Percentiles rank a stretch among this genome's conserved stretches.
Evolutionary conservation across 2,113 vertebrate species (phyloP).

Genomic region (Elgaria multicarinata): DNA sequence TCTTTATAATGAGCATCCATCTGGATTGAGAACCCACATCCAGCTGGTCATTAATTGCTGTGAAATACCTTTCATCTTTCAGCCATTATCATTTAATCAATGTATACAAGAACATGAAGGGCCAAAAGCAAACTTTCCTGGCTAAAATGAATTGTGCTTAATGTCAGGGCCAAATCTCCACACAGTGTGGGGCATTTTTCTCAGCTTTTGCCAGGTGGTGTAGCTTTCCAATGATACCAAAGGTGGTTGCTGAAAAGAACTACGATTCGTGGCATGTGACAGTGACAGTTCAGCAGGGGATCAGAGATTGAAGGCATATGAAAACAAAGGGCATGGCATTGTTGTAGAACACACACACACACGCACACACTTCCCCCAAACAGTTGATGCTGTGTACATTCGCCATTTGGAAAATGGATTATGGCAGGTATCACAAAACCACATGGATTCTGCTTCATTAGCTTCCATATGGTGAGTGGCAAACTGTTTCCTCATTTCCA

Average conservation of each 20-base stretch:
- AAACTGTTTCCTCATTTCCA: not conserved
- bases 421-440: not conserved
- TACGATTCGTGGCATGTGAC: not conserved
- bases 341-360: fast-evolving
- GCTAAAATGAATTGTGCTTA: not conserved
- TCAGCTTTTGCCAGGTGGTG: not conserved
- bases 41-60: not conserved
- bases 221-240: constrained; percentile 21
- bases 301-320: not conserved
- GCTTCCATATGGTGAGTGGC: not conserved
- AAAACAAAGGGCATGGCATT: not conserved
- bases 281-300: not conserved
- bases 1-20: not conserved
- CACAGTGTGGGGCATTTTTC: fast-evolving
- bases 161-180: not conserved
- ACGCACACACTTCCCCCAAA: constrained; percentile 2
- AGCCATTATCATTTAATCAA: constrained; percentile 1
- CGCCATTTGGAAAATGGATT: not conserved
- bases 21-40: not conserved
- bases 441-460: not conserved
- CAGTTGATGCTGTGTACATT: not conserved
- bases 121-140: not conserved
- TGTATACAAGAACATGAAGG: not conserved
- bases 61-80: constrained; percentile 18
- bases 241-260: not conserved